phyloP scores from a whole-genome alignment of 2,113 vertebrate species.

The Capreolus pygargus region DNA sequence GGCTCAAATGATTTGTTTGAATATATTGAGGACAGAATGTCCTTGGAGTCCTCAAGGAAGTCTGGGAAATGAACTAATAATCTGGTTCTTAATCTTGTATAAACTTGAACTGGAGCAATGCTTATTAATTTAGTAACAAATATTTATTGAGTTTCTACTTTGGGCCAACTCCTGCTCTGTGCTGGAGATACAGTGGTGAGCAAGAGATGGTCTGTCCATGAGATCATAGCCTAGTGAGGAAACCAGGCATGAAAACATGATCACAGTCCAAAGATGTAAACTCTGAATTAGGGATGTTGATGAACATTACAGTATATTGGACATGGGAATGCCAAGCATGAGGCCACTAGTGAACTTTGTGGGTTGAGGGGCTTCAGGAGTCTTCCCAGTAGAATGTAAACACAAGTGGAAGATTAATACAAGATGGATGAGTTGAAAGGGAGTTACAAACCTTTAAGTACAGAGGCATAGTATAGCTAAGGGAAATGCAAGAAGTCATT shows the following conservation, averaged over 20 bases:
- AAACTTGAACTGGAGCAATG: neutral
- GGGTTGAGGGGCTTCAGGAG: neutral
- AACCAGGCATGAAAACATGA: neutral
- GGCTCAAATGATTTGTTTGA: constrained; percentile 9
- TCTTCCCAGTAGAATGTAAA: neutral
- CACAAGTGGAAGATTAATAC: neutral
- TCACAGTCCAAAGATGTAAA: neutral
- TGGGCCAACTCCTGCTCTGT: neutral
- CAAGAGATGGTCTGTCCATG: neutral
- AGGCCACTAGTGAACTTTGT: neutral
- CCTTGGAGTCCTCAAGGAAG: neutral
- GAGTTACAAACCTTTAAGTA: neutral
- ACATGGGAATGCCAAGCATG: neutral
- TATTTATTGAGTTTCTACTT: neutral
- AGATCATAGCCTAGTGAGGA: neutral
- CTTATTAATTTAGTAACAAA: constrained; percentile 22
- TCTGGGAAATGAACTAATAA: neutral
- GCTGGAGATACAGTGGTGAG: neutral
- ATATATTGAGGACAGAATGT: constrained; percentile 9
- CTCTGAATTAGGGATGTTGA: neutral
- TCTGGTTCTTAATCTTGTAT: constrained; percentile 14
- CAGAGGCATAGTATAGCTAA: neutral
- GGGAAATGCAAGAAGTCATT: neutral
- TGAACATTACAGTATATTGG: neutral
- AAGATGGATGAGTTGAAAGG: neutral